phyloP scores from a whole-genome alignment of 1,140 invertebrate species.

The Papilio machaon region DNA sequence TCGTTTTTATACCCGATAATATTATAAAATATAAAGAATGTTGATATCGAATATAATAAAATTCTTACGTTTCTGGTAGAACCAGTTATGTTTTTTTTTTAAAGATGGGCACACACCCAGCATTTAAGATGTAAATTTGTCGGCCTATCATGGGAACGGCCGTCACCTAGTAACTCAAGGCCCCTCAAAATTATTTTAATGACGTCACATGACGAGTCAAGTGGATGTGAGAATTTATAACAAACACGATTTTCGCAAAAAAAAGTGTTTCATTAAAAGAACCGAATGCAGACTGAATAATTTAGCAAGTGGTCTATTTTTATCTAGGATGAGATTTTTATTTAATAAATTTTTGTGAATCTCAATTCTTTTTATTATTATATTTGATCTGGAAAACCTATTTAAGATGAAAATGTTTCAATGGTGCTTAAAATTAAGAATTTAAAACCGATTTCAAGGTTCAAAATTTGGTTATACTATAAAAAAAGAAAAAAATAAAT shows the following conservation, averaged over 20 bases:
- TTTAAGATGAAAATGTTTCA: too few species aligned
- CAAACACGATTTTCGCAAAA: conserved; percentile 11
- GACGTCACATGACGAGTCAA: conserved; percentile 33
- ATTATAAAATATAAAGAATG: conserved; percentile 6
- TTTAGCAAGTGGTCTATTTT: conserved; percentile 13
- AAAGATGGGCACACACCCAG: conserved; percentile 12
- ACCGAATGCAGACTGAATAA: background rate
- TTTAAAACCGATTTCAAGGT: too few species aligned
- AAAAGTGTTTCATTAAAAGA: conserved; percentile 25
- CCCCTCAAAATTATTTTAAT: conserved; percentile 42
- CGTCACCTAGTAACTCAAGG: conserved; percentile 49
- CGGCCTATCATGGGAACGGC: conserved; percentile 40
- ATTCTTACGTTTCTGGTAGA: background rate
- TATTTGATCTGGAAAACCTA: too few species aligned
- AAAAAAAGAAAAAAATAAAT: too few species aligned
- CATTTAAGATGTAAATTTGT: background rate
- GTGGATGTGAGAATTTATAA: conserved; percentile 26
- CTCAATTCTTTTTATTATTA: too few species aligned
- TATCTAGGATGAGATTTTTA: background rate
- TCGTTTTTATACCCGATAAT: too few species aligned
- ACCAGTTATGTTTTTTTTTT: conserved; percentile 2
- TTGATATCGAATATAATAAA: background rate
- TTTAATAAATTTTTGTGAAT: too few species aligned
- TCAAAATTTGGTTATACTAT: too few species aligned
- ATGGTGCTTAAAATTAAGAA: too few species aligned